Base-by-base conservation (phyloP, 2,113 vertebrate genomes). In the Leiothrix lutea region DNA sequence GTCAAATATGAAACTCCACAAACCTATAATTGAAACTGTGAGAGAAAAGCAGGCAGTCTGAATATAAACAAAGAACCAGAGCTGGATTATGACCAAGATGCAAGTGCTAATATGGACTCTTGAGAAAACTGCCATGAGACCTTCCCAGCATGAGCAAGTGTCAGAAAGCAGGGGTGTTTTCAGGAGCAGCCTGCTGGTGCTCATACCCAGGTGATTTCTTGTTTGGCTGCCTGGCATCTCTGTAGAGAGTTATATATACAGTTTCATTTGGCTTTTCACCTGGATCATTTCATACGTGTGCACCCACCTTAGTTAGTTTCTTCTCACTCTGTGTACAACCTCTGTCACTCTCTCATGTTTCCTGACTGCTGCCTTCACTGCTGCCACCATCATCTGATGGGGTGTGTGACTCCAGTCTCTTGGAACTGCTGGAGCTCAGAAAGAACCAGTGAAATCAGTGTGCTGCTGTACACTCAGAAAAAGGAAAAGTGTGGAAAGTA, bases 11-110 rank as follows among this genome's bases (percentile, higher is more conserved):
- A 95, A 82, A 74, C 74, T 87, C 84, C 53, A 83, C 67, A 90
- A 91, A 81, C 61, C 36, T 48, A 4, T 94, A 96, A 97, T 84
- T 96, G 92, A 93, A 95, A 95, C 72, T 77, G 35, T 64, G 84
- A 69, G 50, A 84, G 79, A 92, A 95, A 94, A 79, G 61, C 77
- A 85, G 40, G 71, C 86, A 83, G 57, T 31, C 71, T 84, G 92
- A 91, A 95, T 90, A 88, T 73, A 92, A 96, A 91, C 93, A 65
- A 80, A 94, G 47, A 61, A 31, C 67, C 69, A 23, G 86, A 81
- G 66, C 22, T 93, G 90, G 67, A 73, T 75, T 83, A 61, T 62
- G 57, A 90, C 78, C 88, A 81, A 80, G 65, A 50, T 85, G 29
- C 53, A 79, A 79, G 80, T 54, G 86, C 82, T 88, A 88, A 94